Evolutionary conservation across 2,113 vertebrate species (phyloP).

Genomic region (Podiceps cristatus): DNA sequence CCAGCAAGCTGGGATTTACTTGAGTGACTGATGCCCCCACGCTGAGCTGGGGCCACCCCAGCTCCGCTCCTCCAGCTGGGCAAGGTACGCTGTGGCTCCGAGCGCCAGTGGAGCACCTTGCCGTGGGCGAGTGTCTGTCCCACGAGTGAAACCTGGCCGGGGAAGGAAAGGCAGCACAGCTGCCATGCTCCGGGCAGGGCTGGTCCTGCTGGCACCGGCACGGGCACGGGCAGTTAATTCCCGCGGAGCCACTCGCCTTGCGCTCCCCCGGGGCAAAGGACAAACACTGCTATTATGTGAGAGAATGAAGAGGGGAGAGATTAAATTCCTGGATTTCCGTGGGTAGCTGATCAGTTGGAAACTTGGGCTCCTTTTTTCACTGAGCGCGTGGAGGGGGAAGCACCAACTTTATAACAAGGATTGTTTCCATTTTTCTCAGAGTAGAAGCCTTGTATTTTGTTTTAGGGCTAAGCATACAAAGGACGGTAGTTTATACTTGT

Average conservation of each 20-base stretch:
- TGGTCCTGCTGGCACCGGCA: neutral
- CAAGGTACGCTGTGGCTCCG: rapidly evolving
- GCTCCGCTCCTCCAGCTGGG: neutral
- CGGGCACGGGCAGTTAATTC: neutral
- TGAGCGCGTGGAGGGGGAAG: neutral
- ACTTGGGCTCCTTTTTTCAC: neutral
- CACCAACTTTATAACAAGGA: neutral
- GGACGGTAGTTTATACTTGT: neutral
- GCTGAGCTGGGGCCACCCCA: rapidly evolving
- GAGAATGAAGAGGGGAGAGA: constrained; percentile 37
- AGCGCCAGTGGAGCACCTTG: rapidly evolving
- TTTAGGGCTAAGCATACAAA: neutral
- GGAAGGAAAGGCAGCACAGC: neutral
- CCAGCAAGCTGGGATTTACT: neutral
- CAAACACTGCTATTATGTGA: constrained; percentile 33
- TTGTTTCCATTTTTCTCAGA: neutral
- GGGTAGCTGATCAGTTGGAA: constrained; percentile 21
- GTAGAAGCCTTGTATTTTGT: neutral
- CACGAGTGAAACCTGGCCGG: rapidly evolving
- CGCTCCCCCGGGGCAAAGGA: neutral
- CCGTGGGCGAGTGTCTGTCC: rapidly evolving
- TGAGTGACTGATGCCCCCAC: neutral
- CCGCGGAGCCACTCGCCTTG: neutral
- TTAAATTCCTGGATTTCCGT: constrained; percentile 1
- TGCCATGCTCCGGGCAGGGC: neutral